Conservation (phyloP, 1,140 invertebrate species). For the Drosophila eugracilis region DNA sequence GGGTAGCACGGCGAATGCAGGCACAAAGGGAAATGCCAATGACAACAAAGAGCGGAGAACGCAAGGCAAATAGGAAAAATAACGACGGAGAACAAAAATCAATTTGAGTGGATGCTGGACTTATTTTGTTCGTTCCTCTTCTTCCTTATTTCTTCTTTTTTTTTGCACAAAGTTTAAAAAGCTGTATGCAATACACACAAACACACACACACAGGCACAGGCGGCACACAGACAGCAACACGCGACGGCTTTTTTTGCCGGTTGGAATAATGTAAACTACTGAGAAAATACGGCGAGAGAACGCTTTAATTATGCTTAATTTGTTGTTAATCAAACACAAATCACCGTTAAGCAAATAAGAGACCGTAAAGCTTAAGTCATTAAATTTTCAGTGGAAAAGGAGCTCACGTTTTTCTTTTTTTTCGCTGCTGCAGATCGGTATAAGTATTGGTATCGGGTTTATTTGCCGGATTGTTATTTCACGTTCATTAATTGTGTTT, state of each 20-base stretch:
- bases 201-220: constrained; percentile 22
- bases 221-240: constrained; percentile 58
- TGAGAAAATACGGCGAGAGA: constrained; percentile 40
- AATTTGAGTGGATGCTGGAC: constrained; percentile 59
- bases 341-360: constrained; percentile 31
- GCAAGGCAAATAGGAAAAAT: constrained; percentile 77
- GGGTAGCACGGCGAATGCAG: constrained; percentile 61
- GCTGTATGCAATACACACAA: constrained; percentile 64
- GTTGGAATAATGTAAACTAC: constrained; percentile 38
- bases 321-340: constrained; percentile 73
- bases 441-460: constrained; percentile 52
- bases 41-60: constrained; percentile 76
- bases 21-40: constrained; percentile 70
- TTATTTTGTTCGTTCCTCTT: constrained; percentile 35
- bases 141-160: background rate
- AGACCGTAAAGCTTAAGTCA: constrained; percentile 27
- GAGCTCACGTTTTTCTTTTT: constrained; percentile 74
- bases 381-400: constrained; percentile 33
- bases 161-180: constrained; percentile 60
- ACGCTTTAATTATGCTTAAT: constrained; percentile 75
- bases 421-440: constrained; percentile 40
- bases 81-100: constrained; percentile 73
- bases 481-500: constrained; percentile 28
- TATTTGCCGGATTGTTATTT: constrained; percentile 44
- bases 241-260: constrained; percentile 76